phyloP scores from a whole-genome alignment of 2,888 invertebrate species.

The Philonicus albiceps region DNA sequence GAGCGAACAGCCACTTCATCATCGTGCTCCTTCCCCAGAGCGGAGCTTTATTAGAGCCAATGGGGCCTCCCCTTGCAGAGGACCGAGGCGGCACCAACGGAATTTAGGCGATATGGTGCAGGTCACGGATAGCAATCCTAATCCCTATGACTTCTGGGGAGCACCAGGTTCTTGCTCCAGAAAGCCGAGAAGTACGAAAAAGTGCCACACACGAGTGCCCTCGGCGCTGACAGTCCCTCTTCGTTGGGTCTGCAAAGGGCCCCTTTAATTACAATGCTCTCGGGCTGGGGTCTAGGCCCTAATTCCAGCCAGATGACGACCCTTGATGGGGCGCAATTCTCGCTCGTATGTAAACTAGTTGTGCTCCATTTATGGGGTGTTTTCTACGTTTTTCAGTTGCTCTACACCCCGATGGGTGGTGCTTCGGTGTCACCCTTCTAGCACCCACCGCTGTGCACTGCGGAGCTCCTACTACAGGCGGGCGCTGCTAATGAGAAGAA shows the following conservation, averaged over 20 bases:
- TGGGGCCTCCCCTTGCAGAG: background rate
- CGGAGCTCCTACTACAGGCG: background rate
- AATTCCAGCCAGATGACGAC: constrained; percentile 25
- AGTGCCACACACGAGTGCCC: background rate
- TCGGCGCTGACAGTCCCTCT: constrained; percentile 22
- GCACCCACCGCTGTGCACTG: background rate
- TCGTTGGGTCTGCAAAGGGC: background rate
- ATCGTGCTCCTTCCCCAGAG: constrained; percentile 7
- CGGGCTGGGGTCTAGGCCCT: background rate
- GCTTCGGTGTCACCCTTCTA: background rate
- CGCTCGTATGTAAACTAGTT: constrained; percentile 23
- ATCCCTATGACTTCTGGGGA: background rate
- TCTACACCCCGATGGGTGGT: background rate
- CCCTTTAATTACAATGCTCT: constrained; percentile 25
- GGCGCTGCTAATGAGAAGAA: constrained; percentile 28
- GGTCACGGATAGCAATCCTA: constrained; percentile 24
- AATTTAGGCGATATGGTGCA: background rate
- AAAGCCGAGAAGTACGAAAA: background rate
- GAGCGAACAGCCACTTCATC: constrained; percentile 18
- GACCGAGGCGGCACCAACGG: background rate
- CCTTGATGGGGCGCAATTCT: background rate
- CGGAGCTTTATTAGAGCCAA: constrained; percentile 28
- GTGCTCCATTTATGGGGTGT: background rate
- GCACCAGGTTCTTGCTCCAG: background rate
- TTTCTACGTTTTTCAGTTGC: background rate